These are phyloP conservation scores for Mimas tiliae DNA, from an alignment of 2,888 invertebrate genomes.

Conservation along the genomic window DNA sequence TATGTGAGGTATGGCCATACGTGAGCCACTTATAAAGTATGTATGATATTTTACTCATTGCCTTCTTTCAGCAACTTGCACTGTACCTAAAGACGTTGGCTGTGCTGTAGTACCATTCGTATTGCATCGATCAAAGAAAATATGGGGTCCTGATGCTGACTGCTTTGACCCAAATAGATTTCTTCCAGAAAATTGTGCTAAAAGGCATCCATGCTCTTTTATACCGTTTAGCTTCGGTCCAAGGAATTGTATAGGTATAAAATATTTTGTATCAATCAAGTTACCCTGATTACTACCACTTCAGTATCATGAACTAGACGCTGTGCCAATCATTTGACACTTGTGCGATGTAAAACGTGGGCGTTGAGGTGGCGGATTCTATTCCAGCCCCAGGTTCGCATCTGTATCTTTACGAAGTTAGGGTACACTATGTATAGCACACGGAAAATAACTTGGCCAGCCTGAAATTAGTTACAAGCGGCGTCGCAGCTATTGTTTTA, in stretches of 20 bases:
- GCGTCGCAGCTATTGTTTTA: no score
- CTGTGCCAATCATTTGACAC: no score
- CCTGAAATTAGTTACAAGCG: no score
- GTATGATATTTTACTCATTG: no score
- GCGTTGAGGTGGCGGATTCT: no score
- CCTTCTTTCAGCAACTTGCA: conserved; percentile 12
- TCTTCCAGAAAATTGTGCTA: conserved; percentile 73
- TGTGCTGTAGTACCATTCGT: conserved; percentile 49
- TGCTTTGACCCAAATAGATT: conserved; percentile 86
- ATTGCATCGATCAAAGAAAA: conserved; percentile 77
- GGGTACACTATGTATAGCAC: no score
- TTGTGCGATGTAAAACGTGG: no score
- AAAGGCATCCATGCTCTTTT: conserved; percentile 75
- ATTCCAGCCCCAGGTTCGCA: no score
- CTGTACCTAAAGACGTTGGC: conserved; percentile 71
- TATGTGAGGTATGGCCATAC: no score
- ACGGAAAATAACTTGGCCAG: no score
- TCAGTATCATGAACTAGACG: no score
- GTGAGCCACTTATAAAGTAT: background rate
- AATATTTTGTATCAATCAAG: background rate
- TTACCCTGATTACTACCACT: background rate
- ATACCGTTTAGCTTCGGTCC: conserved; percentile 79
- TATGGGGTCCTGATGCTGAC: conserved; percentile 81
- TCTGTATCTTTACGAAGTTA: no score
- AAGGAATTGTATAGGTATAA: conserved; percentile 76